Percentiles rank a stretch among this genome's conserved stretches.
phyloP scores from a whole-genome alignment of 2,797 vertebrate species.

The Poecilia picta region DNA sequence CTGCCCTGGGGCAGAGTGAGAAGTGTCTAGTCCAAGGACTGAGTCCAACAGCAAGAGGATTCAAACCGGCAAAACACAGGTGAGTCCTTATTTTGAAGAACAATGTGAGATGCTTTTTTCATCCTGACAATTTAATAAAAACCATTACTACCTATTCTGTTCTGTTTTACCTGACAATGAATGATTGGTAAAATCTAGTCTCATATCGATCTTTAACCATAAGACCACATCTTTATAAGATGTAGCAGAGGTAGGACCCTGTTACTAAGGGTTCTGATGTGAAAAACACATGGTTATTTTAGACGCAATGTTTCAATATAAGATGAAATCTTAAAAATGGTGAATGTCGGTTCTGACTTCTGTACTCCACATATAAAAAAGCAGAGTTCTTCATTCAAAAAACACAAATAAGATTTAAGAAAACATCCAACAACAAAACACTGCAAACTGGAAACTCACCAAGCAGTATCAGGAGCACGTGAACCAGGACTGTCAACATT shows the following conservation, averaged over 20 bases:
- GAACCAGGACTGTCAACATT: constrained; percentile 63
- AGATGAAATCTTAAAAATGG: background rate
- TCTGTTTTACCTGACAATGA: background rate
- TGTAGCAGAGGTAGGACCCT: background rate
- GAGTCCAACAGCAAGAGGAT: no score
- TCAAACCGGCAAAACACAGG: no score
- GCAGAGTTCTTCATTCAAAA: background rate
- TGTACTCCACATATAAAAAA: background rate
- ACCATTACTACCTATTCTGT: background rate
- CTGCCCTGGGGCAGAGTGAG: no score
- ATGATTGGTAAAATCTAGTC: background rate
- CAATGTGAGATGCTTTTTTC: background rate
- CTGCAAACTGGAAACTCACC: constrained; percentile 75
- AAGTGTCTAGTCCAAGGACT: no score
- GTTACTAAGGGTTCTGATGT: background rate
- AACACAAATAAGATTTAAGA: background rate
- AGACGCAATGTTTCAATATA: background rate
- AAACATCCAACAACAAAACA: constrained; percentile 3
- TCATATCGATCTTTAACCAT: background rate
- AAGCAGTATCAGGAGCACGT: constrained; percentile 52
- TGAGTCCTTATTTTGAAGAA: background rate
- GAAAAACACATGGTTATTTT: background rate
- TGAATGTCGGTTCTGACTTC: background rate
- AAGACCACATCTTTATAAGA: background rate
- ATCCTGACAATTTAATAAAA: background rate